These are phyloP conservation scores for Gopherus flavomarginatus DNA, from an alignment of 2,113 vertebrate genomes.

Conservation along the genomic window DNA sequence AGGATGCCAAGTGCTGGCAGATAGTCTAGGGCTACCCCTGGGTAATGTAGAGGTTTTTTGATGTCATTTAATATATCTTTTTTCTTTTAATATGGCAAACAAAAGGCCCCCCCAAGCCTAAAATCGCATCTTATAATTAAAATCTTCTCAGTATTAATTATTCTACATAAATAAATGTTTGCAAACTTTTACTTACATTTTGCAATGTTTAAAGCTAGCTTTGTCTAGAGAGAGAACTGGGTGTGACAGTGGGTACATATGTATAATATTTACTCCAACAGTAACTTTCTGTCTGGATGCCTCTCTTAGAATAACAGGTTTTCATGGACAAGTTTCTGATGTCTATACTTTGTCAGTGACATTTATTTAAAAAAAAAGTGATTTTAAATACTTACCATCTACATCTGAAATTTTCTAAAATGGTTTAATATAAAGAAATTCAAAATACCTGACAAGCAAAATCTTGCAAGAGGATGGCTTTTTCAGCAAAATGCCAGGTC, in stretches of 20 bases:
- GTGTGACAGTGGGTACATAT: background rate
- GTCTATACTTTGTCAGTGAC: background rate
- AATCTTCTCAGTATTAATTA: background rate
- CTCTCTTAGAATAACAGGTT: background rate
- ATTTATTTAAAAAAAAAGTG: background rate
- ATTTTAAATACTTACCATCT: background rate
- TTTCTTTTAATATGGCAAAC: background rate
- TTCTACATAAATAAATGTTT: background rate
- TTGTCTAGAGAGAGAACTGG: background rate
- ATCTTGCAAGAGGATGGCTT: background rate
- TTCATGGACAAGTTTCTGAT: background rate
- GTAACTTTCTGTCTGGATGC: background rate
- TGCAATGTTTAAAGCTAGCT: background rate
- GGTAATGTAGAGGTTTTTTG: background rate
- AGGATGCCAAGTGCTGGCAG: too few species aligned
- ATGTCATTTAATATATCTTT: background rate
- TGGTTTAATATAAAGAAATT: background rate
- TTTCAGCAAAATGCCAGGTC: accelerated
- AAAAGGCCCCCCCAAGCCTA: background rate
- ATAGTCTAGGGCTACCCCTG: too few species aligned
- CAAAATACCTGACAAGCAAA: background rate
- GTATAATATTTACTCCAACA: background rate
- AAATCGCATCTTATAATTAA: background rate
- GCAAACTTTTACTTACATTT: background rate
- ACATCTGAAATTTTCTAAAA: accelerated